Conservation (phyloP, 1,140 invertebrate species). For the Archivesica marissinica region DNA sequence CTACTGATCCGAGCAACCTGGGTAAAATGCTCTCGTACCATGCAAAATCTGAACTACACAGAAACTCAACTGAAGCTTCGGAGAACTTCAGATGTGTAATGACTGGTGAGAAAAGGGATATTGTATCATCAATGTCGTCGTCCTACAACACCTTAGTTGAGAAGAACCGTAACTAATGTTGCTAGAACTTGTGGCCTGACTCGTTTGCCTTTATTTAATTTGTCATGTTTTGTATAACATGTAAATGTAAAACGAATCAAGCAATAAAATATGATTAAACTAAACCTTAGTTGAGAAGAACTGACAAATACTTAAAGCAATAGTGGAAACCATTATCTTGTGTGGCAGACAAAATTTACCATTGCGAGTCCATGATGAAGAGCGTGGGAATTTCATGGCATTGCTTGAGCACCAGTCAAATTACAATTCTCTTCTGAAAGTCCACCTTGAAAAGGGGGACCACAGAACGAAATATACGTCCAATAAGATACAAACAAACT, state of each 20-base stretch:
- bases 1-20: background rate
- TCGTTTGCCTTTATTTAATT: too few relatives aligned
- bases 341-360: background rate
- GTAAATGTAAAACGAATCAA: too few relatives aligned
- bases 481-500: background rate
- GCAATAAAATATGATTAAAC: too few relatives aligned
- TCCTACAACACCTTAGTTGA: slow-evolving; percentile 2
- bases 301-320: background rate
- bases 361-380: background rate
- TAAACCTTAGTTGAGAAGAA: slow-evolving; percentile 5
- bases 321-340: too few relatives aligned
- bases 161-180: too few relatives aligned
- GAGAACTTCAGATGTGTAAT: background rate
- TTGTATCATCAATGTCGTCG: background rate
- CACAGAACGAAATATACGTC: background rate
- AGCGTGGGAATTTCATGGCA: background rate
- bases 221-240: too few relatives aligned
- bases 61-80: background rate
- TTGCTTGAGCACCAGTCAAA: background rate
- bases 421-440: background rate
- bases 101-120: background rate
- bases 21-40: background rate
- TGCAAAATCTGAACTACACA: background rate
- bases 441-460: background rate
- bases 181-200: too few relatives aligned